These are phyloP conservation scores for Bombus consobrinus DNA, from an alignment of 1,140 invertebrate species.

Conservation along the genomic window DNA sequence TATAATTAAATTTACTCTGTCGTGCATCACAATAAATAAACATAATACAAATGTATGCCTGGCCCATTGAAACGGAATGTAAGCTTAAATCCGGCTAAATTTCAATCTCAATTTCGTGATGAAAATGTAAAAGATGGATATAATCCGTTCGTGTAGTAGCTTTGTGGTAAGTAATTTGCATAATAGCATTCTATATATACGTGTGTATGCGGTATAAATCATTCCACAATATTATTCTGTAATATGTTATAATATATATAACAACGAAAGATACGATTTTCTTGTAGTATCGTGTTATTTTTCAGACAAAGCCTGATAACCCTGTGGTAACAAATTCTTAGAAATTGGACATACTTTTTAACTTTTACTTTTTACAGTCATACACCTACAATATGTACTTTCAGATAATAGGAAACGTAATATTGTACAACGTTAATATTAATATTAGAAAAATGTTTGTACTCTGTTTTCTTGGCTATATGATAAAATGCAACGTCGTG, in stretches of 20 bases:
- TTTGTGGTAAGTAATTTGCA: not conserved
- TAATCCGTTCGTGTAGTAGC: not conserved
- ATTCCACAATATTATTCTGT: not conserved
- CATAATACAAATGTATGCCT: not conserved
- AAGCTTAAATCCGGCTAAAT: not conserved
- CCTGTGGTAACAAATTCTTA: not conserved
- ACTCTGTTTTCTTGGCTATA: too few relatives aligned
- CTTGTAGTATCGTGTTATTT: not conserved
- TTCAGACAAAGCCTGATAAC: not conserved
- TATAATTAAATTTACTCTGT: slow-evolving; percentile 1
- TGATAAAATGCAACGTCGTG: too few relatives aligned
- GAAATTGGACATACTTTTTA: too few relatives aligned
- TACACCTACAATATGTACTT: too few relatives aligned
- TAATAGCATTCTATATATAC: not conserved
- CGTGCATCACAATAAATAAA: not conserved
- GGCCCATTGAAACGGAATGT: not conserved
- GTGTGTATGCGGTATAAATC: not conserved
- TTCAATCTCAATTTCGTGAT: not conserved
- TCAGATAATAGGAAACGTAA: too few relatives aligned
- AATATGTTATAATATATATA: not conserved
- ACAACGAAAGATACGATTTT: not conserved
- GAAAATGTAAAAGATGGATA: not conserved
- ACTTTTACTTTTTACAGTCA: too few relatives aligned
- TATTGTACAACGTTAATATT: too few relatives aligned
- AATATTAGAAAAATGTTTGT: too few relatives aligned